Evolutionary conservation across 2,888 invertebrate species (phyloP).

Genomic region (Onchidella celtica): DNA sequence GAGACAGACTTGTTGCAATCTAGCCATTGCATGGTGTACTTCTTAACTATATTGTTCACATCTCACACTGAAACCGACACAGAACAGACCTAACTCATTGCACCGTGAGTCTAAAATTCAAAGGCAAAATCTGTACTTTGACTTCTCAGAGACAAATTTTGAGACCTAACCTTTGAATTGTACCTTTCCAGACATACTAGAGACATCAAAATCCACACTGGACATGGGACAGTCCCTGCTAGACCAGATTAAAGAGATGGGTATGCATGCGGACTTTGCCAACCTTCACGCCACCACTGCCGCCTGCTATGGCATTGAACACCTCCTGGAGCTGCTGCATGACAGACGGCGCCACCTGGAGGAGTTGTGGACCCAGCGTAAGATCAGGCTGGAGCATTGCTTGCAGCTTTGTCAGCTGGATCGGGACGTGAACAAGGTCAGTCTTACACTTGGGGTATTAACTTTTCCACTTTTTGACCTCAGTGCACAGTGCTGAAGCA

Average conservation of each 20-base stretch:
- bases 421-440: conserved; percentile 84
- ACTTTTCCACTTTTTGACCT: too few species aligned
- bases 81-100: too few species aligned
- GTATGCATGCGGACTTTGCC: conserved; percentile 86
- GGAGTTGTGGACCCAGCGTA: conserved; percentile 84
- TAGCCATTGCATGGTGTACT: too few species aligned
- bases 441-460: background rate
- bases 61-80: too few species aligned
- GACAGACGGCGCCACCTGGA: conserved; percentile 88
- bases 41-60: too few species aligned
- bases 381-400: conserved; percentile 89
- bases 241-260: conserved; percentile 87
- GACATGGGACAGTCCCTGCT: conserved; percentile 89
- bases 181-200: conserved; percentile 83
- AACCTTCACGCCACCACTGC: conserved; percentile 81
- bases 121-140: too few species aligned
- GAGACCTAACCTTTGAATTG: too few species aligned
- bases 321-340: conserved; percentile 83
- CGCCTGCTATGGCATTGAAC: conserved; percentile 81
- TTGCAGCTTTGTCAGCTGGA: conserved; percentile 88
- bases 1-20: too few species aligned
- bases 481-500: too few species aligned
- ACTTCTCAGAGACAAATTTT: too few species aligned
- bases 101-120: too few species aligned
- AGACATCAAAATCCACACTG: conserved; percentile 89